Conservation (phyloP, 2,888 invertebrate genomes). For the Cheilosia scutellata region DNA sequence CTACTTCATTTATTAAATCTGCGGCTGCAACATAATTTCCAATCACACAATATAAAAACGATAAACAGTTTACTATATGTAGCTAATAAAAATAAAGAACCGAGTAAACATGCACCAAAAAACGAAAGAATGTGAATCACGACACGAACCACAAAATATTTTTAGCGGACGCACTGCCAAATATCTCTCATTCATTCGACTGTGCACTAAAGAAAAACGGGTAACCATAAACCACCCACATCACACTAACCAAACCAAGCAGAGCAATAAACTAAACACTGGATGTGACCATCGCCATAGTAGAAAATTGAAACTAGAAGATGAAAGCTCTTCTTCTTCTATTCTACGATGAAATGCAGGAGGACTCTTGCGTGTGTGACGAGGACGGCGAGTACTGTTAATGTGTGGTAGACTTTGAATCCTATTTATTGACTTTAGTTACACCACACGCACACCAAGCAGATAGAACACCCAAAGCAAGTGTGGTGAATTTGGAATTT, state of each 20-base stretch:
- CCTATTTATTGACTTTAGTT: slow-evolving; percentile 7
- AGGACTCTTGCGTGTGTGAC: slow-evolving; percentile 24
- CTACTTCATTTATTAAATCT: not conserved
- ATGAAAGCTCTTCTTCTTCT: slow-evolving; percentile 22
- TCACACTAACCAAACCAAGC: slow-evolving; percentile 38
- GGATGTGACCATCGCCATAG: slow-evolving; percentile 17
- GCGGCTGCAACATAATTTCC: not conserved
- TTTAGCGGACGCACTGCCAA: slow-evolving; percentile 14
- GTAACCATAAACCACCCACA: slow-evolving; percentile 50
- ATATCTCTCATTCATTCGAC: slow-evolving; percentile 14
- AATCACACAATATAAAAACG: not conserved
- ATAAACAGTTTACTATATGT: not conserved
- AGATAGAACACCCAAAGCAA: not conserved
- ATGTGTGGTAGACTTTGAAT: slow-evolving; percentile 33
- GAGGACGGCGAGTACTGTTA: slow-evolving; percentile 21
- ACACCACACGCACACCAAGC: not conserved
- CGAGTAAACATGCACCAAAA: not conserved
- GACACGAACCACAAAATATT: slow-evolving; percentile 19
- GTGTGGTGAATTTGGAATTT: slow-evolving; percentile 30
- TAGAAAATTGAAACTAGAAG: not conserved
- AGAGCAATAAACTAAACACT: slow-evolving; percentile 51
- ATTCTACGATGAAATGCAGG: slow-evolving; percentile 2
- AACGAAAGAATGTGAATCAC: slow-evolving; percentile 4
- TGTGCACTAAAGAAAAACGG: slow-evolving; percentile 28
- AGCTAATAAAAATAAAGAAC: slow-evolving; percentile 1